Evolutionary conservation across 2,888 invertebrate species (phyloP).

Genomic region (Anoplius nigerrimus): DNA sequence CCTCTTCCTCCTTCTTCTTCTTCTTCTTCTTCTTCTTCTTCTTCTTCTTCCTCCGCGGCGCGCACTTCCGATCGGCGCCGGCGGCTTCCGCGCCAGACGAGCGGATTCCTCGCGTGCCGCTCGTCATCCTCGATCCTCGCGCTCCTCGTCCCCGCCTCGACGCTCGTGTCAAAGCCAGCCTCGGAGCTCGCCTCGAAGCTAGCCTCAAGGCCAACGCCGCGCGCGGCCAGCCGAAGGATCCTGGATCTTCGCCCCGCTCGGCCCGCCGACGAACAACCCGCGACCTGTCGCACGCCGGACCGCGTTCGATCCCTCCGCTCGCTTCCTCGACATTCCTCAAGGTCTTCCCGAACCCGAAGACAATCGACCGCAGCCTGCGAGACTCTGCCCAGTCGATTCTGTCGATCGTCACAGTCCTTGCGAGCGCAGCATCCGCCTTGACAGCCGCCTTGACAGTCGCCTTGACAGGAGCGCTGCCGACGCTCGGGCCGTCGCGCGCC

Average conservation of each 20-base stretch:
- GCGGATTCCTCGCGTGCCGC: not conserved
- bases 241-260: too few relatives aligned
- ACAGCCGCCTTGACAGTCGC: not conserved
- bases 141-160: not conserved
- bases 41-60: not conserved
- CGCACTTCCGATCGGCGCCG: not conserved
- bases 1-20: not conserved
- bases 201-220: slow-evolving; percentile 7
- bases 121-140: not conserved
- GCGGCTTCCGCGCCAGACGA: not conserved
- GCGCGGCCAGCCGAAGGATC: too few relatives aligned
- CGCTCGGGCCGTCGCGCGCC: not conserved
- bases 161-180: not conserved
- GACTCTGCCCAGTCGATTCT: too few relatives aligned
- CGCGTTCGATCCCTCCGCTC: too few relatives aligned
- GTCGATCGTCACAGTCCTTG: too few relatives aligned
- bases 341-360: too few relatives aligned
- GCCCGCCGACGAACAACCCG: too few relatives aligned
- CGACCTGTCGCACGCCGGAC: too few relatives aligned
- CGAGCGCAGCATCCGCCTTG: too few relatives aligned
- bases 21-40: not conserved
- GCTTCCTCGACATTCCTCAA: too few relatives aligned
- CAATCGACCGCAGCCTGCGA: too few relatives aligned
- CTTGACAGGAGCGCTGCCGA: too few relatives aligned
- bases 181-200: not conserved